A percentile compares a stretch with the other conserved stretches of the same genome.
These are phyloP conservation scores for Charaxes varanes DNA, from an alignment of 1,140 invertebrate species.

Conservation along the genomic window DNA sequence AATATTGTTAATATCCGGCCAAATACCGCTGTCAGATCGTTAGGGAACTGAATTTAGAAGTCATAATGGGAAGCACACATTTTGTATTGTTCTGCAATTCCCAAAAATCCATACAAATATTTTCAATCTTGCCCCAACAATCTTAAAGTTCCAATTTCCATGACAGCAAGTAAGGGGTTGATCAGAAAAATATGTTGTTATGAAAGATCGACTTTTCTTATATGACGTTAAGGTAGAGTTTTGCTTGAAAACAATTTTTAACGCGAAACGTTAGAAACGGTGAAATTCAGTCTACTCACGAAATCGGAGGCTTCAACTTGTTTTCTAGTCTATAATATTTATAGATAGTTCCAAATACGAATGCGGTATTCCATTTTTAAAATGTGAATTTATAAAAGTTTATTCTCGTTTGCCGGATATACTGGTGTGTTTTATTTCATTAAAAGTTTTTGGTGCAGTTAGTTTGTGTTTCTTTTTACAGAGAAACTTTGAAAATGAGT, in stretches of 20 bases:
- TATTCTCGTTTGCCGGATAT: too few species aligned
- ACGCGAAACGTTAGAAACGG: slow-evolving; percentile 21
- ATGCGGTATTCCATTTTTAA: slow-evolving; percentile 16
- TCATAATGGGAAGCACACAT: slow-evolving; percentile 6
- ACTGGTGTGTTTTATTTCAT: slow-evolving; percentile 4
- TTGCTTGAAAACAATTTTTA: not conserved
- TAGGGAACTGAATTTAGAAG: slow-evolving; percentile 4
- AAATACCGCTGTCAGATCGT: too few species aligned
- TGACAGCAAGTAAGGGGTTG: slow-evolving; percentile 3
- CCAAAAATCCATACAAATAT: not conserved
- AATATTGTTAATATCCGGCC: too few species aligned
- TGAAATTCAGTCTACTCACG: slow-evolving; percentile 36
- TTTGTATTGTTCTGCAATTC: slow-evolving; percentile 9
- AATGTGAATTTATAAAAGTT: slow-evolving; percentile 12
- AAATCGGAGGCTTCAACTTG: slow-evolving; percentile 35
- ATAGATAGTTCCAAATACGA: slow-evolving; percentile 13
- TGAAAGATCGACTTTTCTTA: not conserved
- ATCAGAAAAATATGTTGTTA: slow-evolving; percentile 3
- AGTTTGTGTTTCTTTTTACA: slow-evolving; percentile 7
- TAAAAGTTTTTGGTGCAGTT: slow-evolving; percentile 8
- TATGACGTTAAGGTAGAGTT: slow-evolving; percentile 1
- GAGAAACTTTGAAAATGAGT: slow-evolving; percentile 12
- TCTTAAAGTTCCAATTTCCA: not conserved
- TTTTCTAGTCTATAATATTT: slow-evolving; percentile 26
- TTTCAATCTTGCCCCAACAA: not conserved